Evolutionary conservation across 1,140 invertebrate genomes (phyloP), one percentile per base, ranked within the genome.

Genomic region (Papilio glaucus): DNA sequence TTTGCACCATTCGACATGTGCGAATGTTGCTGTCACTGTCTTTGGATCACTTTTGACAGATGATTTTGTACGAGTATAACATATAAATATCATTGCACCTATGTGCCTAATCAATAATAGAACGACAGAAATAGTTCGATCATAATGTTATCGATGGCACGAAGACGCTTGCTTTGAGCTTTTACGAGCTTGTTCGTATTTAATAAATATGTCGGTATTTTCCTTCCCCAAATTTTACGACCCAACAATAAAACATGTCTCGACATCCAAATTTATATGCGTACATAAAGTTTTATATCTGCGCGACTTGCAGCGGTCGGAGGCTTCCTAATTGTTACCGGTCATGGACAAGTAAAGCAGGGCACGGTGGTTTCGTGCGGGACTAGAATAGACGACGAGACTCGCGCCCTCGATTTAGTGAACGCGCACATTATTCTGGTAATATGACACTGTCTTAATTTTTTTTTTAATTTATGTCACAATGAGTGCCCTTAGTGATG

Each of bases 251-350:
- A 92, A 92, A 91, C 89, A 92, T 92, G 90, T 92, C 90, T 91
- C 90, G 90, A 86, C 89, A 92, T 90, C 85, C 82, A 86, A 92
- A 92, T 91, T 92, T 92, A 92, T 92, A 91, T 87, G 86, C 88
- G 88, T 88, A 90, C 88, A 92, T 92, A 92, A 92, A 92, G 85
- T 92, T 92, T 92, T 92, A 92, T 92, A 90, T 85, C 88, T 85
- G 79, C 85, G 85, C 88, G 85, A 91, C 90, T 91, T 89, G 90
- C 88, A 89, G 80, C 80, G 84, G 72, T 79, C 84, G 80, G 85
- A 84, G 83, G 84, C 82, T 82, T 83, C 88, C 87, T 91, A 92
- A 92, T 92, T 92, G 89, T 88, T 87, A 84, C 81, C 84, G 88
- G 85, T 90, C 90, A 92, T 92, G 90, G 83, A 90, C 85, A 74